Evolutionary conservation across 2,113 vertebrate species (phyloP).

Genomic region (Urocitellus parryii): DNA sequence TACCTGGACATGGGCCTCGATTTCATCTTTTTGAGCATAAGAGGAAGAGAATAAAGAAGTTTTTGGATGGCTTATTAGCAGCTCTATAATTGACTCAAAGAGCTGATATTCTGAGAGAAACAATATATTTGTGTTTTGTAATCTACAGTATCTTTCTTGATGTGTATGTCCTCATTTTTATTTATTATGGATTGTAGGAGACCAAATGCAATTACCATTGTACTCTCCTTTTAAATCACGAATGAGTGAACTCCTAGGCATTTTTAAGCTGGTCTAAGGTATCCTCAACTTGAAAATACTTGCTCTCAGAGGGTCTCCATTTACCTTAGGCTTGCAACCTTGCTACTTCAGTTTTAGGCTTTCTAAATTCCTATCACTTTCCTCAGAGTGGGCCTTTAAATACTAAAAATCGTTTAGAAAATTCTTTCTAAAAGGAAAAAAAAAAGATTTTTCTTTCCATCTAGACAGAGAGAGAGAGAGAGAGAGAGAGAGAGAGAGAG

Average conservation of each 20-base stretch:
- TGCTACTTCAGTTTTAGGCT: not conserved
- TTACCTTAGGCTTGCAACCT: not conserved
- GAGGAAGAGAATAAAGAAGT: not conserved
- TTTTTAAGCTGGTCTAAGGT: not conserved
- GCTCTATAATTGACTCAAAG: not conserved
- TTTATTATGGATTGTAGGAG: not conserved
- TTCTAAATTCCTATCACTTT: not conserved
- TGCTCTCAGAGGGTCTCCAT: not conserved
- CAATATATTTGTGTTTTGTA: not conserved
- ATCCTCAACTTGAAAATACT: not conserved
- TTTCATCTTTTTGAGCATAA: not conserved
- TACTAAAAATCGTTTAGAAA: constrained; percentile 42
- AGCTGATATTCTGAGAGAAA: constrained; percentile 27
- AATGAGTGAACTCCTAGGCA: not conserved
- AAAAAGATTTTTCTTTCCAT: constrained; percentile 29
- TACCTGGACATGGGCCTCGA: not conserved
- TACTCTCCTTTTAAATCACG: not conserved
- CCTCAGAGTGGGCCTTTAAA: not conserved
- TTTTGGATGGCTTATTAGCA: not conserved
- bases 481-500: too few relatives aligned
- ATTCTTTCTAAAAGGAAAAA: not conserved
- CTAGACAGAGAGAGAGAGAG: not conserved
- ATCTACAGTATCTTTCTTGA: not conserved
- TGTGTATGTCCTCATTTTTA: not conserved
- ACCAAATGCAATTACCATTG: not conserved